These are phyloP conservation scores for Megaptera novaeangliae DNA, from an alignment of 2,113 vertebrate species.

Conservation along the genomic window DNA sequence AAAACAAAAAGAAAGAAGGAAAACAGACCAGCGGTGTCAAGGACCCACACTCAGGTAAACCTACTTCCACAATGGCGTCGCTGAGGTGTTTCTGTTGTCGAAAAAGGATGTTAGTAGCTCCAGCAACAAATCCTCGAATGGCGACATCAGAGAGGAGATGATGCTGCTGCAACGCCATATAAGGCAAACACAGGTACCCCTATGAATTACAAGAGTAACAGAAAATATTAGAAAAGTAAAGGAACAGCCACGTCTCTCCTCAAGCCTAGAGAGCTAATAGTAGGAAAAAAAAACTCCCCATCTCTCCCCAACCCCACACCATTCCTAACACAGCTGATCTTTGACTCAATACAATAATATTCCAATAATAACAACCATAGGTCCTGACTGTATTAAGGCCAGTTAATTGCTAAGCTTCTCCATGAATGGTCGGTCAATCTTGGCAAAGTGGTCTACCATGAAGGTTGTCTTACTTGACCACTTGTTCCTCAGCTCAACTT, in stretches of 20 bases:
- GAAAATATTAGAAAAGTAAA: not conserved
- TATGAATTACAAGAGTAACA: constrained; percentile 41
- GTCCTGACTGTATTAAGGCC: not conserved
- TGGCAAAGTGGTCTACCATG: not conserved
- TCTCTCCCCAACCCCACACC: not conserved
- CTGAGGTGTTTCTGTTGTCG: constrained; percentile 96
- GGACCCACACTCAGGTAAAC: constrained; percentile 37
- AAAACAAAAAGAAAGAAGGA: not conserved
- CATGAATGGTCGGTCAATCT: not conserved
- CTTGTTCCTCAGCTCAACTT: not conserved
- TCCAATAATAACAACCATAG: not conserved
- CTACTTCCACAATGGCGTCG: constrained; percentile 93
- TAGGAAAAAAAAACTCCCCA: not conserved
- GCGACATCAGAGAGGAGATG: constrained; percentile 95
- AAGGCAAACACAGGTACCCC: constrained; percentile 97
- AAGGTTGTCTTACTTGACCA: not conserved
- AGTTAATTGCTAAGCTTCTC: not conserved
- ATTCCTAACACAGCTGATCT: not conserved
- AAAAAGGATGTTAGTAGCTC: constrained; percentile 98
- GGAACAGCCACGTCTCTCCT: not conserved
- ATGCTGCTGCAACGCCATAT: constrained; percentile 98
- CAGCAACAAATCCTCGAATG: constrained; percentile 93
- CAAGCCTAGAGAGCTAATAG: not conserved
- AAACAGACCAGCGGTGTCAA: not conserved
- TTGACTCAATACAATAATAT: not conserved